A percentile compares a stretch with the other conserved stretches of the same genome.
Evolutionary conservation across 2,113 vertebrate genomes (phyloP).

Genomic region (Protobothrops flavoviridis): DNA sequence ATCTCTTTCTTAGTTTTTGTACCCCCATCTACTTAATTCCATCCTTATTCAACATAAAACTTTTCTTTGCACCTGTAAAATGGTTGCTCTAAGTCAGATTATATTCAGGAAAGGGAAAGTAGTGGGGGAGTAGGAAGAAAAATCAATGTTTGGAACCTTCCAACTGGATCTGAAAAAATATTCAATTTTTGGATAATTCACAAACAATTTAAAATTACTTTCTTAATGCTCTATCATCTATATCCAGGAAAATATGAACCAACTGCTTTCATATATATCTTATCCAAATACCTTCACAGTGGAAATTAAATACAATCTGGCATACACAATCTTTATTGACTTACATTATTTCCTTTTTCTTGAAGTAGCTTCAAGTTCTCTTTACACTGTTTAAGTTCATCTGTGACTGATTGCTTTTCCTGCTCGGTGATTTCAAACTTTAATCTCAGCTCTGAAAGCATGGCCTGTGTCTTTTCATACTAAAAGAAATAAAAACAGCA

Average conservation of each 20-base stretch:
- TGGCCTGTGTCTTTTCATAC: slow-evolving; percentile 91
- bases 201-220: not conserved
- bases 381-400: slow-evolving; percentile 94
- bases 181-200: not conserved
- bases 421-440: slow-evolving; percentile 88
- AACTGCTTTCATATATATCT: slow-evolving; percentile 1
- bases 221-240: not conserved
- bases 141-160: not conserved
- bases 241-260: not conserved
- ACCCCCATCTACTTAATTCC: not conserved
- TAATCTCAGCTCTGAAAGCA: slow-evolving; percentile 86
- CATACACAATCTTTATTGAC: slow-evolving; percentile 61
- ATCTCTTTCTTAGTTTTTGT: not conserved
- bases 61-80: not conserved
- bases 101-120: not conserved
- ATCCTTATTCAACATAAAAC: not conserved
- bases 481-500: slow-evolving; percentile 69
- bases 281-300: not conserved
- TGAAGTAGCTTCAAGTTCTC: slow-evolving; percentile 91
- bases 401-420: slow-evolving; percentile 88
- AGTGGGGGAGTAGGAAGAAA: not conserved
- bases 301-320: slow-evolving; percentile 43
- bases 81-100: too few species aligned
- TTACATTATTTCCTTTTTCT: slow-evolving; percentile 94
- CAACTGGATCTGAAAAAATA: not conserved